Conservation (phyloP, 2,113 vertebrate species). For the Podiceps cristatus region DNA sequence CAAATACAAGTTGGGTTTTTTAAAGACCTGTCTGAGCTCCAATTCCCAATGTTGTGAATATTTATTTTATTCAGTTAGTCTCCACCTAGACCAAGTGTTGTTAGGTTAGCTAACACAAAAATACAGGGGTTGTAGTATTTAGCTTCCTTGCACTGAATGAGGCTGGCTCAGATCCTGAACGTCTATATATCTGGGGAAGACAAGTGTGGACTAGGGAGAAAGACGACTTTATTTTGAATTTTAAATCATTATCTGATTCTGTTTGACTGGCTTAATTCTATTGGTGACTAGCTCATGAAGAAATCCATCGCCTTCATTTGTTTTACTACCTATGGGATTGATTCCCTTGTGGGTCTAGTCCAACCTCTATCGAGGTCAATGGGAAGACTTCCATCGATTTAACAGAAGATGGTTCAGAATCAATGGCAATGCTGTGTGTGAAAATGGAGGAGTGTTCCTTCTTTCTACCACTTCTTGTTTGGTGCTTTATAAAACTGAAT, state of each 20-base stretch:
- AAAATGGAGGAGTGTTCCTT: not conserved
- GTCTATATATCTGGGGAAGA: not conserved
- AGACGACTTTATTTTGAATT: constrained; percentile 26
- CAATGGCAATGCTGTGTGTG: not conserved
- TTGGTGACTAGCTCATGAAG: constrained; percentile 60
- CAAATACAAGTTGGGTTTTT: constrained; percentile 72
- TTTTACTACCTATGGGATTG: constrained; percentile 53
- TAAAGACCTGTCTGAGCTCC: constrained; percentile 65
- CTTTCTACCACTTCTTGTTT: not conserved
- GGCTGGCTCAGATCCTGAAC: not conserved
- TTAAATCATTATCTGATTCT: constrained; percentile 61
- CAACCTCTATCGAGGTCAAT: constrained; percentile 23
- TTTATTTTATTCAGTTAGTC: constrained; percentile 49
- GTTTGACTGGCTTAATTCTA: constrained; percentile 52
- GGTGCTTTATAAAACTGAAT: not conserved
- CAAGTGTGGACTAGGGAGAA: not conserved
- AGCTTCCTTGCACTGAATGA: not conserved
- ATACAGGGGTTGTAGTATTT: not conserved
- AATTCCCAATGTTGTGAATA: constrained; percentile 65
- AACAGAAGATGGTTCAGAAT: not conserved
- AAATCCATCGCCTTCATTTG: constrained; percentile 63
- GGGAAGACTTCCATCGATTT: constrained; percentile 12
- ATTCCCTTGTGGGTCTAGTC: constrained; percentile 26
- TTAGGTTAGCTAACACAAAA: not conserved
- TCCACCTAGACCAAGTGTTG: not conserved